Evolutionary conservation across 2,888 invertebrate species (phyloP).

Genomic region (Autographa pulchrina): DNA sequence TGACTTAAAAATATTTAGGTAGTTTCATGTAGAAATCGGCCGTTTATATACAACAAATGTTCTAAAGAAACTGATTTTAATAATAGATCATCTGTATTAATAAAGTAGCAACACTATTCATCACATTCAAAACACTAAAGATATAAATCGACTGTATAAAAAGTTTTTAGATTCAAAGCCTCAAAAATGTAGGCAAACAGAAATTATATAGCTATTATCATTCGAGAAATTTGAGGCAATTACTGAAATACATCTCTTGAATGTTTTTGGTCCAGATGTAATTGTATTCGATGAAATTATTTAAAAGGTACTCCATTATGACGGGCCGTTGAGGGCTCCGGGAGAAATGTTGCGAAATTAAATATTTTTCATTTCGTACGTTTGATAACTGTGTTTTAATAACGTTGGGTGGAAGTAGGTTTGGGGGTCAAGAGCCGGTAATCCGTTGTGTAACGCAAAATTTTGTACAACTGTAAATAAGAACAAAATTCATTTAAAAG

Average conservation of each 20-base stretch:
- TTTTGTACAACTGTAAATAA: background rate
- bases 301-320: slow-evolving; percentile 25
- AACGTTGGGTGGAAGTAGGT: background rate
- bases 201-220: slow-evolving; percentile 15
- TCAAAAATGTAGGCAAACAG: slow-evolving; percentile 8
- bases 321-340: background rate
- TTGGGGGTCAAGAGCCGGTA: background rate
- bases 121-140: too few relatives aligned
- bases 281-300: slow-evolving; percentile 28
- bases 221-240: slow-evolving; percentile 38
- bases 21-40: too few relatives aligned
- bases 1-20: too few relatives aligned
- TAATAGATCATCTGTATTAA: too few relatives aligned
- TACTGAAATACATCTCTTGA: slow-evolving; percentile 24
- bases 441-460: background rate
- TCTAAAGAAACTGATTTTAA: too few relatives aligned
- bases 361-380: slow-evolving; percentile 9
- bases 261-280: slow-evolving; percentile 21
- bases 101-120: too few relatives aligned
- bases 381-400: slow-evolving; percentile 1
- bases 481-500: background rate
- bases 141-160: too few relatives aligned
- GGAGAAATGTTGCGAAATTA: slow-evolving; percentile 8
- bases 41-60: too few relatives aligned
- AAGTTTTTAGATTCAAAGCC: slow-evolving; percentile 7